These are phyloP conservation scores for Artibeus lituratus DNA, from an alignment of 2,797 vertebrate species.

Conservation along the genomic window DNA sequence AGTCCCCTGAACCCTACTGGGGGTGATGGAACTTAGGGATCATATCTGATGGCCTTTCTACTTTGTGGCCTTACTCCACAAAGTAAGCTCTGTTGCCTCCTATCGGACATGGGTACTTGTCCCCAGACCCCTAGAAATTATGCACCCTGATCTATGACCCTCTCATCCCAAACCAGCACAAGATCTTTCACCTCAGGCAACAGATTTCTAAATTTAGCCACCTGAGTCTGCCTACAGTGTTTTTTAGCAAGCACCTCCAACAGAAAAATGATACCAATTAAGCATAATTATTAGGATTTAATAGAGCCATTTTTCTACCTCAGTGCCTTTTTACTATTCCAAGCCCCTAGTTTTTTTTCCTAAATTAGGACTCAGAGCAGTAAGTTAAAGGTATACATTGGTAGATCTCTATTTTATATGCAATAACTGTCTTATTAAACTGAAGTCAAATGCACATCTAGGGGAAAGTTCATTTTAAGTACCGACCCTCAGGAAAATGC, in stretches of 20 bases:
- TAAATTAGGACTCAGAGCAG: constrained; percentile 71
- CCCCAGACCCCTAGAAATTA: background rate
- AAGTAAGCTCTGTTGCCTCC: background rate
- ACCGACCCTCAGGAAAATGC: constrained; percentile 68
- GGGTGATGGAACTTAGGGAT: background rate
- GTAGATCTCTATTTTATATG: constrained; percentile 69
- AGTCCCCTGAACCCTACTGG: background rate
- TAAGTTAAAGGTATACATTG: constrained; percentile 70
- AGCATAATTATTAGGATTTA: constrained; percentile 60
- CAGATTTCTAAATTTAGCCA: constrained; percentile 52
- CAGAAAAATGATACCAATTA: constrained; percentile 66
- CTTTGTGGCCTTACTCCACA: background rate
- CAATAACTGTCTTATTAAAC: constrained; percentile 76
- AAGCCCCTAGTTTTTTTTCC: background rate
- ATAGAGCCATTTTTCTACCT: constrained; percentile 59
- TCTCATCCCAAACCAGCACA: background rate
- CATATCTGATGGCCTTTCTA: background rate
- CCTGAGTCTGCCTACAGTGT: background rate
- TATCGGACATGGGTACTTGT: background rate
- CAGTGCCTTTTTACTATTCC: constrained; percentile 17
- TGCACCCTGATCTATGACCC: background rate
- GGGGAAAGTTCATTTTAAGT: constrained; percentile 72
- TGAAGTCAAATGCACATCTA: constrained; percentile 74
- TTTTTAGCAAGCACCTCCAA: constrained; percentile 28
- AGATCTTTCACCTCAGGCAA: background rate